Evolutionary conservation across 2,113 vertebrate species (phyloP).

Genomic region (Hippocampus abdominalis): DNA sequence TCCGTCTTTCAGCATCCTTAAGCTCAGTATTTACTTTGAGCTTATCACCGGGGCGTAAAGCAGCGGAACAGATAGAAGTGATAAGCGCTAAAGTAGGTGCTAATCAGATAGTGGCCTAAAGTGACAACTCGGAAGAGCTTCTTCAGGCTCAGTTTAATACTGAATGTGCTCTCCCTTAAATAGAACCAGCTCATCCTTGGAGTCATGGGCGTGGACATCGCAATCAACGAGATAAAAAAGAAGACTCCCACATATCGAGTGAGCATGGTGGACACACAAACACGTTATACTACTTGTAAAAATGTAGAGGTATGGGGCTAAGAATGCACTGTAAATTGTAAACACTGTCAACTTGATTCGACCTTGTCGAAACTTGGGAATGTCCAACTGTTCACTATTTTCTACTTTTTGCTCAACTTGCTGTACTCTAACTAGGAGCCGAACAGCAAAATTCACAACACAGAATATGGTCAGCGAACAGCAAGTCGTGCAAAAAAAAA

Average conservation of each 20-base stretch:
- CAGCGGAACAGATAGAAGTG: slow-evolving; percentile 13
- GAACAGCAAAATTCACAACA: background rate
- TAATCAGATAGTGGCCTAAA: slow-evolving; percentile 37
- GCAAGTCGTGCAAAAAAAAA: too few relatives aligned
- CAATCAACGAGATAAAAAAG: slow-evolving; percentile 92
- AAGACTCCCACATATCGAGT: slow-evolving; percentile 94
- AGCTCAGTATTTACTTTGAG: slow-evolving; percentile 46
- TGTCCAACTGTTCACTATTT: background rate
- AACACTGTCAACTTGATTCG: background rate
- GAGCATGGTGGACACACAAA: slow-evolving; percentile 32
- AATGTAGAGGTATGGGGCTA: background rate
- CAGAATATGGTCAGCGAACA: too few relatives aligned
- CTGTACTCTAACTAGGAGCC: background rate
- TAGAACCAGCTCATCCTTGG: slow-evolving; percentile 98
- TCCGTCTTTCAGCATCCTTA: slow-evolving; percentile 32
- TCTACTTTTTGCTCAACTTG: too few relatives aligned
- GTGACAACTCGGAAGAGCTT: slow-evolving; percentile 16
- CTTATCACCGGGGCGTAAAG: slow-evolving; percentile 42
- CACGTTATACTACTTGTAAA: background rate
- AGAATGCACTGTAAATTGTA: background rate
- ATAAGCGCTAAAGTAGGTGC: slow-evolving; percentile 28
- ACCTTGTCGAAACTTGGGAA: too few relatives aligned
- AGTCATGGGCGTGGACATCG: slow-evolving; percentile 96
- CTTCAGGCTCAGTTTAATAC: slow-evolving; percentile 6
- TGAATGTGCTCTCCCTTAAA: slow-evolving; percentile 14